These are phyloP conservation scores for Stenurella melanura DNA, from an alignment of 2,888 invertebrate genomes.

Conservation along the genomic window DNA sequence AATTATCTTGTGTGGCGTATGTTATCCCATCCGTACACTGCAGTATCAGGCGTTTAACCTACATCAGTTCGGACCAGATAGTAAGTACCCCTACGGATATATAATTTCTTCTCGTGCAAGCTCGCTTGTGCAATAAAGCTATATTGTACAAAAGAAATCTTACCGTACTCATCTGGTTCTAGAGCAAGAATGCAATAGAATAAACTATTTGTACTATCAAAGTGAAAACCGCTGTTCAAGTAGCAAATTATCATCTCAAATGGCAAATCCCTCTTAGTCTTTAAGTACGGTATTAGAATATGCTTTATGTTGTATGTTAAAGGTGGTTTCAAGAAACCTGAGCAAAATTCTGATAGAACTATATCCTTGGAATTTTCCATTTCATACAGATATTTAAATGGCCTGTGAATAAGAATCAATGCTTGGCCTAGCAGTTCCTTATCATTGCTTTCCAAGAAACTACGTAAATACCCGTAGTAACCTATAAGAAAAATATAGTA, in stretches of 20 bases:
- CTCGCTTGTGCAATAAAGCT: background rate
- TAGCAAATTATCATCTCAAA: constrained; percentile 72
- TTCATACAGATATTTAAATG: constrained; percentile 78
- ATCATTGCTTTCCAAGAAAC: constrained; percentile 82
- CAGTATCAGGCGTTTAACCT: no score
- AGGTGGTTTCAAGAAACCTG: constrained; percentile 80
- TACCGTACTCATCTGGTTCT: constrained; percentile 81
- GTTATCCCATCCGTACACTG: no score
- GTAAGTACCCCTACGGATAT: no score
- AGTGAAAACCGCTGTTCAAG: constrained; percentile 68
- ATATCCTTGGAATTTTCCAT: constrained; percentile 74
- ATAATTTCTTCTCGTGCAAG: no score
- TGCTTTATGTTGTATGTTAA: constrained; percentile 82
- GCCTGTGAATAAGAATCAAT: constrained; percentile 85
- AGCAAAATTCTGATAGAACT: constrained; percentile 77
- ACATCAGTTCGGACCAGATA: no score
- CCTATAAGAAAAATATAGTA: constrained; percentile 70
- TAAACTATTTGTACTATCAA: constrained; percentile 75
- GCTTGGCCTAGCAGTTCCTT: constrained; percentile 79
- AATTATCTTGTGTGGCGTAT: no score
- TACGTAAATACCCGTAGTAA: constrained; percentile 84
- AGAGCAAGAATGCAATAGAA: constrained; percentile 82
- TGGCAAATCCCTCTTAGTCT: constrained; percentile 70
- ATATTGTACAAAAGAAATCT: constrained; percentile 55
- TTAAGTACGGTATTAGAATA: constrained; percentile 82